These are phyloP conservation scores for Strigamia maritima DNA, from an alignment of 2,888 invertebrate species.

Conservation along the genomic window DNA sequence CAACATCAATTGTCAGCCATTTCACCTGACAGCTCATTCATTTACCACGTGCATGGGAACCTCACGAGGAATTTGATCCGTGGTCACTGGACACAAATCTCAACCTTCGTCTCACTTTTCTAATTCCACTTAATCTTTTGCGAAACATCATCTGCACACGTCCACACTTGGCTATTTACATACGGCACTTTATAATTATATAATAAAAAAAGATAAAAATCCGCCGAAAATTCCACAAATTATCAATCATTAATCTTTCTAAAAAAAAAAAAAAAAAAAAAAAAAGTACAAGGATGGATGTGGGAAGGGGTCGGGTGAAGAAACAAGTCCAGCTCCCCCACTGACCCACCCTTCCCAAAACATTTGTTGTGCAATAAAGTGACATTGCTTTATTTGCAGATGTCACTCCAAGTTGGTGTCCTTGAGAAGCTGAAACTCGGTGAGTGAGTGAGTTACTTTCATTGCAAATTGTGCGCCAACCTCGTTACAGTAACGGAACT, in stretches of 20 bases:
- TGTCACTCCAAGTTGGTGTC: conserved; percentile 27
- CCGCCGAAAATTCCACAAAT: background rate
- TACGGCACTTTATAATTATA: too few relatives aligned
- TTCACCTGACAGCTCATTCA: conserved; percentile 38
- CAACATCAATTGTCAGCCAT: conserved; percentile 37
- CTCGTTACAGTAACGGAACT: background rate
- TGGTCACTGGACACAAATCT: conserved; percentile 6
- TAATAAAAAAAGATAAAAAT: too few relatives aligned
- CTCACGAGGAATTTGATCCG: conserved; percentile 16
- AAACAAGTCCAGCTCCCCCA: conserved; percentile 5
- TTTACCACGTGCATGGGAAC: conserved; percentile 34
- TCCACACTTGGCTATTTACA: background rate
- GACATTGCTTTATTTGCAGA: conserved; percentile 29
- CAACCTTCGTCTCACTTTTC: background rate
- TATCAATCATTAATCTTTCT: background rate
- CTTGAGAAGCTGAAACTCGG: conserved; percentile 6
- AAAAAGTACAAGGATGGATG: background rate
- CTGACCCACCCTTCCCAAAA: conserved; percentile 21
- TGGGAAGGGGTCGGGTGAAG: background rate
- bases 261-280: background rate
- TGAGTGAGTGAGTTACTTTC: conserved; percentile 29
- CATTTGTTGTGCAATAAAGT: conserved; percentile 27
- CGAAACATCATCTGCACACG: background rate
- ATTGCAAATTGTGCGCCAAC: conserved; percentile 5
- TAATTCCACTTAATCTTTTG: background rate